These are phyloP conservation scores for Synanceia verrucosa DNA, from an alignment of 2,797 vertebrate species.

Conservation along the genomic window DNA sequence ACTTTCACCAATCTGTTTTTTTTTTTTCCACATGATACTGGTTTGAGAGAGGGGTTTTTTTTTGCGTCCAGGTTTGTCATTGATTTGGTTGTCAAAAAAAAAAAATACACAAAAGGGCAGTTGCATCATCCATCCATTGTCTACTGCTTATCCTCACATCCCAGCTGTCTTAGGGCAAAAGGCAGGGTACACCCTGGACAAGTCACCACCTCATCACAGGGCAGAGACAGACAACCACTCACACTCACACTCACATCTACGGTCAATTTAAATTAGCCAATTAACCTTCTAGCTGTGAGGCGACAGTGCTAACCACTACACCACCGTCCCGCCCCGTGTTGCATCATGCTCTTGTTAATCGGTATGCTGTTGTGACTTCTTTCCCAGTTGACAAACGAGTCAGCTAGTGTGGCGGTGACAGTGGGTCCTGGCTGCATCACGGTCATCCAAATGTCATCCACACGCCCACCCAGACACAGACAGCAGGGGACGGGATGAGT, in stretches of 20 bases:
- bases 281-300: too few relatives aligned
- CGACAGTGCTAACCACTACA: too few relatives aligned
- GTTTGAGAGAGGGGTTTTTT: background rate
- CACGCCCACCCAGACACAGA: constrained; percentile 32
- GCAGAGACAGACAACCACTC: too few relatives aligned
- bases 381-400: background rate
- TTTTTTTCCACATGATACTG: background rate
- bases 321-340: too few relatives aligned
- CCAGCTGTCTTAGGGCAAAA: too few relatives aligned
- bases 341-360: background rate
- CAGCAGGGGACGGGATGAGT: constrained; percentile 8
- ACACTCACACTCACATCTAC: too few relatives aligned
- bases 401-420: background rate
- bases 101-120: background rate
- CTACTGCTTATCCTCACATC: too few relatives aligned
- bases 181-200: too few relatives aligned
- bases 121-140: too few relatives aligned
- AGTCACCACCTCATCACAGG: too few relatives aligned
- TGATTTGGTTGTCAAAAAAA: background rate
- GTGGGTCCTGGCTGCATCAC: constrained; percentile 11
- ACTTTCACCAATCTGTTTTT: background rate
- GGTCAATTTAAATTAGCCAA: too few relatives aligned
- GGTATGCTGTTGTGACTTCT: constrained; percentile 12
- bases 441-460: constrained; percentile 39
- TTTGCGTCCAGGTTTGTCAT: background rate